These are phyloP conservation scores for Xanthorhoe designata DNA, from an alignment of 2,888 invertebrate genomes.

Conservation along the genomic window DNA sequence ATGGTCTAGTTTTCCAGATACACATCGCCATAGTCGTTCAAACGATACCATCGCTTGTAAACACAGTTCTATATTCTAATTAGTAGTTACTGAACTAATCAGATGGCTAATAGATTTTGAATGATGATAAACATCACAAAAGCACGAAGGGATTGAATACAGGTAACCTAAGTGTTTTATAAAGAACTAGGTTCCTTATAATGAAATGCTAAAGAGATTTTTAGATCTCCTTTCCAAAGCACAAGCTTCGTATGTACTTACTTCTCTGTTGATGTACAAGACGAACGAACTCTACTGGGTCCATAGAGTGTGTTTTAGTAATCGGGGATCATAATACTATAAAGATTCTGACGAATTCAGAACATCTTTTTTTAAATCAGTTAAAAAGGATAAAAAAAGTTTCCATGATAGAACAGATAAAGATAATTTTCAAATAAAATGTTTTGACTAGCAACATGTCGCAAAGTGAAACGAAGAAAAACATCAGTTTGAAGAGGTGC, in stretches of 20 bases:
- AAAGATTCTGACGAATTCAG: too few species aligned
- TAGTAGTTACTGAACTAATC: slow-evolving; percentile 6
- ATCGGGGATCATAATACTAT: too few species aligned
- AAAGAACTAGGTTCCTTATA: too few species aligned
- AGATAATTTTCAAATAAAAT: slow-evolving; percentile 4
- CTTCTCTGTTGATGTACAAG: too few species aligned
- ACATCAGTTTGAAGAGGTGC: slow-evolving; percentile 60
- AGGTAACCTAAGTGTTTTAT: too few species aligned
- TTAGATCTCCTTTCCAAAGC: too few species aligned
- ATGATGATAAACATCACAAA: background rate
- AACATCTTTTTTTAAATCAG: too few species aligned
- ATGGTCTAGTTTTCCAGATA: slow-evolving; percentile 15
- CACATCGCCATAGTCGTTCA: slow-evolving; percentile 23
- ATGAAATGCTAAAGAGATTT: too few species aligned
- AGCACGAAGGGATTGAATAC: background rate
- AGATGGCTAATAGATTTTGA: slow-evolving; percentile 12
- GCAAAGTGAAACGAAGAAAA: slow-evolving; percentile 62
- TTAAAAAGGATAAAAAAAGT: background rate
- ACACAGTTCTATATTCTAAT: slow-evolving; percentile 4
- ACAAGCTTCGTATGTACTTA: too few species aligned
- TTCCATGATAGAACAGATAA: too few species aligned
- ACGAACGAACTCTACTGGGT: too few species aligned
- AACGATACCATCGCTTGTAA: slow-evolving; percentile 18
- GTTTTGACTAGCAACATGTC: slow-evolving; percentile 40
- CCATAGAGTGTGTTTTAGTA: too few species aligned